Conservation (phyloP, 2,888 invertebrate genomes). For the Drosophila formosana region DNA sequence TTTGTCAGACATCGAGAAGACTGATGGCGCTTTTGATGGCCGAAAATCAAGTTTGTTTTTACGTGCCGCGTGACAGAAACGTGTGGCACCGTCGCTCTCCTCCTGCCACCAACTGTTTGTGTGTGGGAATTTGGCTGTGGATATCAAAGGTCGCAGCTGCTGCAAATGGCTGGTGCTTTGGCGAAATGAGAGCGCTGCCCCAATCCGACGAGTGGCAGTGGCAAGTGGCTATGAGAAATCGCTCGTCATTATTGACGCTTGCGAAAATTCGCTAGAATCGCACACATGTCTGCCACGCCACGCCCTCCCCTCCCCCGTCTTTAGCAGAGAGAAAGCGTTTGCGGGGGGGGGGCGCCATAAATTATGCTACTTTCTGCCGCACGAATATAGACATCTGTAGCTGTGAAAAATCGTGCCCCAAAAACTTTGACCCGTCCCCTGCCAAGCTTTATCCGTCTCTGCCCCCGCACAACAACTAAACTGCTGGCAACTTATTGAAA, state of each 20-base stretch:
- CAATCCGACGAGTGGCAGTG: constrained; percentile 25
- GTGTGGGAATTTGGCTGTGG: constrained; percentile 52
- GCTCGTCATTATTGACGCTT: constrained; percentile 80
- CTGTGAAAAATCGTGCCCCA: constrained; percentile 79
- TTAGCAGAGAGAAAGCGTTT: neutral
- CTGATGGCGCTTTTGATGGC: constrained; percentile 79
- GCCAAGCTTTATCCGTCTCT: too few species aligned
- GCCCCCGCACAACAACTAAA: constrained; percentile 12
- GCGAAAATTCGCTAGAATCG: constrained; percentile 69
- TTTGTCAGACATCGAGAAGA: constrained; percentile 74
- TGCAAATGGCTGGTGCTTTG: constrained; percentile 81
- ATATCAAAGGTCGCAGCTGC: constrained; percentile 81
- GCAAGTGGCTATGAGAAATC: constrained; percentile 72
- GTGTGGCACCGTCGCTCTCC: constrained; percentile 29
- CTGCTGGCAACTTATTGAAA: constrained; percentile 75
- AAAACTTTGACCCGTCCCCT: constrained; percentile 69
- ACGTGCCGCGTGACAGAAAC: constrained; percentile 66
- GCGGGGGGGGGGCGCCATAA: constrained; percentile 56
- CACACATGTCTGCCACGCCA: constrained; percentile 49
- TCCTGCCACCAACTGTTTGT: constrained; percentile 26
- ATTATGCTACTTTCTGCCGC: constrained; percentile 69
- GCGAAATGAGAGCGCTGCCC: constrained; percentile 60
- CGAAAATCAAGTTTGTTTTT: constrained; percentile 81
- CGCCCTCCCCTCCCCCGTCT: too few species aligned
- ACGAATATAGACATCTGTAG: constrained; percentile 75